Conservation (phyloP, 2,797 vertebrate species). For the Sebastes minor region DNA sequence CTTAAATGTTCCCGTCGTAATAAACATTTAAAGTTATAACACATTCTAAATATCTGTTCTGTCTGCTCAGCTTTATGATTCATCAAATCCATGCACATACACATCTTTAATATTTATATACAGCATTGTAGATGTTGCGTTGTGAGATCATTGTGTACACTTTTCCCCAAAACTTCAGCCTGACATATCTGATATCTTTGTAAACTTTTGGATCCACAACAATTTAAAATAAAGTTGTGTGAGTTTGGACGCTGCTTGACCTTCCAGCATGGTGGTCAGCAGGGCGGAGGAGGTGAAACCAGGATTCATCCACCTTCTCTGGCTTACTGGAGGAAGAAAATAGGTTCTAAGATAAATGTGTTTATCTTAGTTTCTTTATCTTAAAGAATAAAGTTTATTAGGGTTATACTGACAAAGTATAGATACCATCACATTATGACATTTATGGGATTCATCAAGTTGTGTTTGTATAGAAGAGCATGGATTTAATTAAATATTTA, state of each 20-base stretch:
- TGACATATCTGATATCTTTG: neutral
- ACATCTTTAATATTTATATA: too few species aligned
- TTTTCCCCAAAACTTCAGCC: neutral
- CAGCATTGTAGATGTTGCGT: neutral
- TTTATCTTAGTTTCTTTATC: neutral
- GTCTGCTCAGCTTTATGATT: neutral
- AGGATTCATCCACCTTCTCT: neutral
- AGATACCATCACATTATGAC: neutral
- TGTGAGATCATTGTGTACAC: neutral
- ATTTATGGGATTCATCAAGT: neutral
- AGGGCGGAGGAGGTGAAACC: neutral
- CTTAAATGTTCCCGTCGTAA: neutral
- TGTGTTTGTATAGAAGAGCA: neutral
- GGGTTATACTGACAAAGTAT: neutral
- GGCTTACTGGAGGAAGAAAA: neutral
- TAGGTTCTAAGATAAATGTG: neutral
- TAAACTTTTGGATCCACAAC: neutral
- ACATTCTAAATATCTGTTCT: neutral
- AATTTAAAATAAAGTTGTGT: neutral
- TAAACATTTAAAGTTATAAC: neutral
- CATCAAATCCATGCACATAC: neutral
- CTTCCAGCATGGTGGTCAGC: neutral
- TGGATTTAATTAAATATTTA: neutral
- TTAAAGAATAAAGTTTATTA: too few species aligned
- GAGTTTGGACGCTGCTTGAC: neutral